Conservation (phyloP, 2,888 invertebrate genomes). For the Limnephilus rhombicus region DNA sequence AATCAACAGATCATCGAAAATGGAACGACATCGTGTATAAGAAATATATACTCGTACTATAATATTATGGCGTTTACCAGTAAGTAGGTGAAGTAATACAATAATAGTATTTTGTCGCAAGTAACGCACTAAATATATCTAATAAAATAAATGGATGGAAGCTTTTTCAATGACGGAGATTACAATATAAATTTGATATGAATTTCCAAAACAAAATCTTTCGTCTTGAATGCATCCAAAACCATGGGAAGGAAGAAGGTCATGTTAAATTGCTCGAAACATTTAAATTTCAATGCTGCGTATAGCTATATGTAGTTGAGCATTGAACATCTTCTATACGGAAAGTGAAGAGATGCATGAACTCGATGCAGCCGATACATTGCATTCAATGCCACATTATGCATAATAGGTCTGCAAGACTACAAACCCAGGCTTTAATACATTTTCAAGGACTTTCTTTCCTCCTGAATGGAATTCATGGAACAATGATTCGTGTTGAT, state of each 20-base stretch:
- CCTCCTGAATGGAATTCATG: background rate
- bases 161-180: background rate
- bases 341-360: background rate
- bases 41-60: too few species aligned
- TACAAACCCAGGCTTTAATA: background rate
- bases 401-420: background rate
- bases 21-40: background rate
- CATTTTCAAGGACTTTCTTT: background rate
- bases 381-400: background rate
- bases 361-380: background rate
- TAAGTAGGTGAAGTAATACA: background rate
- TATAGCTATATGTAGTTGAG: background rate
- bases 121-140: background rate
- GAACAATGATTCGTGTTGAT: conserved; percentile 4
- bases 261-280: background rate
- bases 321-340: background rate
- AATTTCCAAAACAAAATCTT: background rate
- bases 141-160: background rate
- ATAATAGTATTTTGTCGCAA: background rate
- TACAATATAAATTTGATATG: background rate
- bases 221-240: background rate
- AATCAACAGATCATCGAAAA: background rate
- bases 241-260: background rate
- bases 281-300: background rate
- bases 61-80: too few species aligned